phyloP scores from a whole-genome alignment of 1,140 invertebrate genomes.

The Aphidius gifuensis region DNA sequence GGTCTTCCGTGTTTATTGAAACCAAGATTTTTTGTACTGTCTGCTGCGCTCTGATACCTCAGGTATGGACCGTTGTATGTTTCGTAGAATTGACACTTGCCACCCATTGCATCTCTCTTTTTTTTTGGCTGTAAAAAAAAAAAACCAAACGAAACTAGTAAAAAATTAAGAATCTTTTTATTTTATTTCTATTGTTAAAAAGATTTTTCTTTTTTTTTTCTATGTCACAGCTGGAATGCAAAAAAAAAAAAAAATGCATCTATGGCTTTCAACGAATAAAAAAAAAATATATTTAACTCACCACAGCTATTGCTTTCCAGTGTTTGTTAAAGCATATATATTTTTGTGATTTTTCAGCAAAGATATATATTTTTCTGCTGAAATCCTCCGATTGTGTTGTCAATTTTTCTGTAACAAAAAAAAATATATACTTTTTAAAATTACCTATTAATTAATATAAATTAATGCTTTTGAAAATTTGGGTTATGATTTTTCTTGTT shows the following conservation, averaged over 20 bases:
- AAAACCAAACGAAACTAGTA: conserved; percentile 16
- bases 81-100: conserved; percentile 58
- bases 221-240: neutral
- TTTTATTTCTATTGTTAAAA: neutral
- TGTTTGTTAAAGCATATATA: conserved; percentile 60
- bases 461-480: neutral
- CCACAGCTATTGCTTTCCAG: conserved; percentile 58
- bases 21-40: conserved; percentile 51
- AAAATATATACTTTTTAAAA: conserved; percentile 21
- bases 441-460: too few species aligned
- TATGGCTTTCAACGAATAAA: neutral
- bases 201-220: neutral
- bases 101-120: conserved; percentile 48
- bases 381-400: conserved; percentile 57
- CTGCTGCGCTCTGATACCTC: conserved; percentile 53
- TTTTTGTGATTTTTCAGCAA: conserved; percentile 56
- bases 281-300: conserved; percentile 42
- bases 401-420: conserved; percentile 56
- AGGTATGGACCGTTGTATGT: conserved; percentile 54
- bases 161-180: neutral
- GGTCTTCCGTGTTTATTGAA: conserved; percentile 56
- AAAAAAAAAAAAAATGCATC: too few species aligned
- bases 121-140: conserved; percentile 46
- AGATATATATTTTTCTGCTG: conserved; percentile 56
- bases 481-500: neutral